Evolutionary conservation across 2,888 invertebrate genomes (phyloP), one percentile per base, ranked within the genome.

Genomic region (Carabus problematicus): DNA sequence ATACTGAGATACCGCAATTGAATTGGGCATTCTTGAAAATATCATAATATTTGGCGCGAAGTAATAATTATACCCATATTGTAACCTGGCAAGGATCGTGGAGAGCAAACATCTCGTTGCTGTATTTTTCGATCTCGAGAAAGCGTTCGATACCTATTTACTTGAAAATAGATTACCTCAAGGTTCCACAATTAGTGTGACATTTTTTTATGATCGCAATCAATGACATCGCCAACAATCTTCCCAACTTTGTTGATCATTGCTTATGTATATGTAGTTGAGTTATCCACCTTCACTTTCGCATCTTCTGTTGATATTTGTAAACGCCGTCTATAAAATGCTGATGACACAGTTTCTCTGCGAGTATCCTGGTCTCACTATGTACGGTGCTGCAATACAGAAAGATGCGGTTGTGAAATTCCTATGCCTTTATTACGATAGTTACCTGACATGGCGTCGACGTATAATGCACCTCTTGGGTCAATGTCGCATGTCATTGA

Each of bases 211-310:
- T 1, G 49, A n/a, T n/a, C n/a, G n/a, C n/a, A n/a, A n/a, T n/a
- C n/a, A n/a, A n/a, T n/a, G n/a, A n/a, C n/a, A n/a, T 68, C 8
- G 42, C 56, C 1, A 41, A 7, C 8, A 11, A 12, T 16, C 58
- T 66, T 11, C 6, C 52, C 8, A 16, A 14, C 4, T 67, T 70
- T 0, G 45, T 71, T 8, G 64, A 60, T 1, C 42, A 42, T 45
- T 56, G 62, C 40, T 29, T 69, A 6, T 70, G 61, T 69, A 6
- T 70, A 64, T 40, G 73, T 62, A 1, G 72, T 73, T 11, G 73
- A 73, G 14, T 14, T 72, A 6, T 68, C 69, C 0, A 39, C 66
- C 0, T 63, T 59, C 14, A 12, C 45, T n/a, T 42, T 49, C 16
- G 71, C 42, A 12, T 64, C 67, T 39, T 54, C 54, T 14, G 12